These are phyloP conservation scores for Malurus alboscapulatus DNA, from an alignment of 2,113 vertebrate genomes.

Conservation along the genomic window DNA sequence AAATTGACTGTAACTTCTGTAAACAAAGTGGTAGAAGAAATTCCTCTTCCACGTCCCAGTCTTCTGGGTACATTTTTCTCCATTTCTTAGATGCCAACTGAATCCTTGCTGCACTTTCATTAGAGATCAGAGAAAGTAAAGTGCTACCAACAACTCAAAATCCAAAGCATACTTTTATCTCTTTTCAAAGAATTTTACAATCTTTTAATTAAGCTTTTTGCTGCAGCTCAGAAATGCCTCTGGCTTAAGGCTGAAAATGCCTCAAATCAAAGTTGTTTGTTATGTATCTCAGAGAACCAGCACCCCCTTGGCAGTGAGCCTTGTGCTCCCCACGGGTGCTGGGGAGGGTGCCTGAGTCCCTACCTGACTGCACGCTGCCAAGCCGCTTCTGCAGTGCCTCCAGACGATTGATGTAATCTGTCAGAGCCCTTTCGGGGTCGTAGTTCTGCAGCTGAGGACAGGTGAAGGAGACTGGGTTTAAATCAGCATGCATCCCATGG, in stretches of 20 bases:
- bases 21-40: not conserved
- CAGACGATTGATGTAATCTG: constrained; percentile 92
- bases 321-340: not conserved
- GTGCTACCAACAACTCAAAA: not conserved
- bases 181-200: not conserved
- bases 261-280: no score
- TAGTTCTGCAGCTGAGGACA: constrained; percentile 94
- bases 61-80: not conserved
- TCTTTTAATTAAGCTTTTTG: not conserved
- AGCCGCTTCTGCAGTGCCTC: constrained; percentile 92
- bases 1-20: not conserved
- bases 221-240: not conserved
- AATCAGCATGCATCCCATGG: constrained; percentile 59
- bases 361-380: constrained; percentile 90
- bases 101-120: not conserved
- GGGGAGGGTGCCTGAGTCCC: not conserved
- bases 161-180: not conserved
- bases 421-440: constrained; percentile 92
- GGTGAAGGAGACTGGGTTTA: constrained; percentile 75
- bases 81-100: not conserved
- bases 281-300: fast-evolving
- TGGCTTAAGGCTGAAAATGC: not conserved
- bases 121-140: not conserved
- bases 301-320: fast-evolving
- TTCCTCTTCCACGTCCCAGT: not conserved